phyloP scores from a whole-genome alignment of 2,113 vertebrate genomes.

The Ranitomeya variabilis region DNA sequence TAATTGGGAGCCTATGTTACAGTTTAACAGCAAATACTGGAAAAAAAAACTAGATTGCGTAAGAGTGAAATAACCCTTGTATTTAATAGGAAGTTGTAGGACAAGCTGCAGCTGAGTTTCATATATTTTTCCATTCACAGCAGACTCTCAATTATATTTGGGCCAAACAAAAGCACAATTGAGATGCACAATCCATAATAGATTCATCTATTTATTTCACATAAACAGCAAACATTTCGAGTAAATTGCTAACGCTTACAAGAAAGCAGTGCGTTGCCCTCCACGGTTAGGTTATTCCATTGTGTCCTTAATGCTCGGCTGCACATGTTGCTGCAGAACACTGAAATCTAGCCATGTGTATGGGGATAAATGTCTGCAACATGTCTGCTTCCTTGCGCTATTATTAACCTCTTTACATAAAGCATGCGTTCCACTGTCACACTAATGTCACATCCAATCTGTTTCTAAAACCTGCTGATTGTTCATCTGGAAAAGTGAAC shows the following conservation, averaged over 20 bases:
- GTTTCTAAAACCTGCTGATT: conserved; percentile 8
- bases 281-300: conserved; percentile 4
- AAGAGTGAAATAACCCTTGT: not conserved
- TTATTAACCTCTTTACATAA: conserved; percentile 8
- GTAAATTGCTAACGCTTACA: not conserved
- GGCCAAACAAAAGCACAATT: not conserved
- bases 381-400: not conserved
- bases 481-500: not conserved
- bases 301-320: not conserved
- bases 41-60: not conserved
- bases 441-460: conserved; percentile 26
- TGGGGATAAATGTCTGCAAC: not conserved
- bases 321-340: conserved; percentile 3
- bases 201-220: not conserved
- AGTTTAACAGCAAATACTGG: not conserved
- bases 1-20: not conserved
- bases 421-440: not conserved
- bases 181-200: not conserved
- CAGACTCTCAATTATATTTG: not conserved
- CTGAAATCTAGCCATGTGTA: conserved; percentile 2
- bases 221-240: not conserved
- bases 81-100: not conserved
- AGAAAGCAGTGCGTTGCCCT: not conserved
- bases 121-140: not conserved
- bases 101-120: not conserved